Percentiles rank a stretch among this genome's conserved stretches.
Conservation (phyloP, 2,888 invertebrate species). For the Dynastes grantii region DNA sequence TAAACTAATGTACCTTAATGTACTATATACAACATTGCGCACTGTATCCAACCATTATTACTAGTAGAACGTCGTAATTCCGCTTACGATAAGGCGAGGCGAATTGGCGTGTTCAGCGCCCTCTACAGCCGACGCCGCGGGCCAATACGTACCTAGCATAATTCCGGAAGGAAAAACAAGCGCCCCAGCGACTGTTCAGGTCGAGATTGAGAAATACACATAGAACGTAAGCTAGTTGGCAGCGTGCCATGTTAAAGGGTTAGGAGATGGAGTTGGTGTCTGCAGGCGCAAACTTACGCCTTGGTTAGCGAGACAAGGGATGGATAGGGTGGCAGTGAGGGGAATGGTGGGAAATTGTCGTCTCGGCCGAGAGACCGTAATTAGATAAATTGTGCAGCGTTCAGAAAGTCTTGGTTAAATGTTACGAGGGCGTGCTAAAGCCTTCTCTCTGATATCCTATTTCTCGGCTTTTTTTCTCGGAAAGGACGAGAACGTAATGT, state of each 20-base stretch:
- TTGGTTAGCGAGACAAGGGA: too few relatives aligned
- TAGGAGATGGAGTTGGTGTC: neutral
- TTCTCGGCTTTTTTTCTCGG: neutral
- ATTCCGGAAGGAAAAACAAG: neutral
- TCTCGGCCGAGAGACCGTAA: slow-evolving; percentile 16
- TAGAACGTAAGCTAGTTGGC: neutral
- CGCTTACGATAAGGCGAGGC: too few relatives aligned
- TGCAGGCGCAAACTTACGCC: neutral
- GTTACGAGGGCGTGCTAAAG: slow-evolving; percentile 4
- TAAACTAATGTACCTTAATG: too few relatives aligned
- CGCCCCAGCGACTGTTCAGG: neutral
- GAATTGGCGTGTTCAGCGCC: too few relatives aligned
- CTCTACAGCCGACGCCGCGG: too few relatives aligned
- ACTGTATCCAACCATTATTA: too few relatives aligned
- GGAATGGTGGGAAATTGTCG: neutral
- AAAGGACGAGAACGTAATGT: neutral
- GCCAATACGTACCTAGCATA: neutral
- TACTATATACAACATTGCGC: too few relatives aligned
- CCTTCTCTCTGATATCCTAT: neutral
- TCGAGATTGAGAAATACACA: slow-evolving; percentile 14
- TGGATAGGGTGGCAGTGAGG: neutral
- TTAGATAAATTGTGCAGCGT: slow-evolving; percentile 21
- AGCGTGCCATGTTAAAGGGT: slow-evolving; percentile 9
- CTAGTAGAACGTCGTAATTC: too few relatives aligned
- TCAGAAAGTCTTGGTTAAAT: slow-evolving; percentile 9